Conservation (phyloP, 1,140 invertebrate species). For the Conus ventricosus region DNA sequence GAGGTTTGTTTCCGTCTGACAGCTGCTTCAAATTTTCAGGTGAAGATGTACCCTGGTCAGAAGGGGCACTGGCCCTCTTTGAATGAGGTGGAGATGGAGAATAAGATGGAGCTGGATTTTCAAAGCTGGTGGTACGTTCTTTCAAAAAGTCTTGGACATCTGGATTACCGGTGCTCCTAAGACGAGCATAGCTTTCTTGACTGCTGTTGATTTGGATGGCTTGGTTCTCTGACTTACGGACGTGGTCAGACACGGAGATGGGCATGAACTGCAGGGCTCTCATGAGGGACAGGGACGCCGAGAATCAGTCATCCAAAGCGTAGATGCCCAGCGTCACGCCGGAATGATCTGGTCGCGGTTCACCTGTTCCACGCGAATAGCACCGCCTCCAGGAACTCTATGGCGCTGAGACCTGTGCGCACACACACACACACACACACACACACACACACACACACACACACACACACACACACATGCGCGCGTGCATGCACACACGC, state of each 20-base stretch:
- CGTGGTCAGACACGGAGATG: background rate
- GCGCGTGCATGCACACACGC: background rate
- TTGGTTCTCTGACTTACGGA: background rate
- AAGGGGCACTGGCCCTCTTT: background rate
- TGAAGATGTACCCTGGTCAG: background rate
- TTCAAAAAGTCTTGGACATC: background rate
- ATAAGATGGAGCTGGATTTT: background rate
- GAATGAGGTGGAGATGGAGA: background rate
- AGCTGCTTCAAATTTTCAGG: background rate
- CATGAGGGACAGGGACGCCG: conserved; percentile 48
- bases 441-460: background rate
- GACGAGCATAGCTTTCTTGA: background rate
- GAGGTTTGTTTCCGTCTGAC: background rate
- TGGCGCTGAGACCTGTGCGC: conserved; percentile 21
- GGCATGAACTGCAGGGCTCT: conserved; percentile 60
- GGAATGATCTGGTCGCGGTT: conserved; percentile 51
- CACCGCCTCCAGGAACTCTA: conserved; percentile 51
- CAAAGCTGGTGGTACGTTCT: background rate
- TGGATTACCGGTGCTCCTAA: background rate
- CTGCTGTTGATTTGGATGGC: background rate
- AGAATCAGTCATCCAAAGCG: conserved; percentile 54
- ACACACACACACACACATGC: background rate
- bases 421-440: background rate
- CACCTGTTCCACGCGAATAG: conserved; percentile 52
- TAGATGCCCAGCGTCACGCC: conserved; percentile 49